Evolutionary conservation across 2,113 vertebrate species (phyloP), one percentile per base, ranked within the genome.

Genomic region (Hepsetus odoe): DNA sequence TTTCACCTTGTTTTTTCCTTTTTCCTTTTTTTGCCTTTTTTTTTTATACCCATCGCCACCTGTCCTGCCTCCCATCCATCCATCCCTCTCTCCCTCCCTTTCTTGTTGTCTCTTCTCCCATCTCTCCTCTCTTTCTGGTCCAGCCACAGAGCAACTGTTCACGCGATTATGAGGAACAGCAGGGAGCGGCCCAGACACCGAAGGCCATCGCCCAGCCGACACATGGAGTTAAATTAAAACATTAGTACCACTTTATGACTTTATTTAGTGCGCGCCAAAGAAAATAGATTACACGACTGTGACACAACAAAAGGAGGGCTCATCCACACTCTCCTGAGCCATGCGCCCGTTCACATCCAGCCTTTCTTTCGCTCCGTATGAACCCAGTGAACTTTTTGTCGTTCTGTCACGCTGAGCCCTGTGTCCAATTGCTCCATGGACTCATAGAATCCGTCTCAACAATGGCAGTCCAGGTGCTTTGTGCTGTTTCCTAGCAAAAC

Each of bases 191-290:
- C 69, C 81, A 83, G 82, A 79, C 85, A 72, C 68, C 62, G 76
- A 82, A 74, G 77, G 72, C 82, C 80, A 81, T 85, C 82, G 85
- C 89, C 87, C 84, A 82, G 78, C 86, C 81, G 85, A 91, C 89
- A 92, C 89, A 90, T 91, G 92, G 90, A 40, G 83, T 78, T 92
- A 86, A 90, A 90, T 92, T 90, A 89, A 91, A 90, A 91, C 88
- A 93, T 93, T 92, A 93, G 87, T 91, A 90, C 92, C 92, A 91
- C 90, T 92, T 83, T 90, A 88, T 93, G 90, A 90, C 89, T 92
- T 93, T 87, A 92, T 92, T 92, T 90, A 90, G 83, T 72, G 84
- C 80, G 85, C 88, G 90, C 91, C 91, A 91, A 86, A 85, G 83
- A 87, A 90, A 90, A 91, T 85, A 87, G 88, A 92, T 91, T 88